These are phyloP conservation scores for Vombatus ursinus DNA, from an alignment of 2,113 vertebrate species.

Conservation along the genomic window DNA sequence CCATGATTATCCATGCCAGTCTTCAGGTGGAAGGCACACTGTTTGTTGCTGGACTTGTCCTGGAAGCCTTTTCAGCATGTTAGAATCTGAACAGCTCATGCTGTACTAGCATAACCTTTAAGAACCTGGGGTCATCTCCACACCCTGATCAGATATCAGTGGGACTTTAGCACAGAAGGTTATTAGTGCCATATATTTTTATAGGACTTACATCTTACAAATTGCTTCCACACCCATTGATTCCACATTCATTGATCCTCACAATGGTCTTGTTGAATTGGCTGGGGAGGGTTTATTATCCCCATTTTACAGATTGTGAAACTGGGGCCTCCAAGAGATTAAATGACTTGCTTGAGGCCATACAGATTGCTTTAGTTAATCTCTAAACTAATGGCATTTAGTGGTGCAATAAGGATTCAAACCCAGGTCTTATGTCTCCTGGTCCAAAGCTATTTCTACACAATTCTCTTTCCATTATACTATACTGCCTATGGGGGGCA, in stretches of 20 bases:
- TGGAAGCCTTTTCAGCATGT: not conserved
- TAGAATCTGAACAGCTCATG: not conserved
- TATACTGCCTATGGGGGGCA: not conserved
- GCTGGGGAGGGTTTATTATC: not conserved
- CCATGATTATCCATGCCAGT: not conserved
- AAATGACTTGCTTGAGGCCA: not conserved
- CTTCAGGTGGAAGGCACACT: not conserved
- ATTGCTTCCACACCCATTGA: not conserved
- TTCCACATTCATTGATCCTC: not conserved
- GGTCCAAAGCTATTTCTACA: not conserved
- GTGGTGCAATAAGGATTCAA: not conserved
- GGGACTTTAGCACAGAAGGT: not conserved
- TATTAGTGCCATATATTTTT: not conserved
- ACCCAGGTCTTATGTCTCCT: not conserved
- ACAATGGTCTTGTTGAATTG: not conserved
- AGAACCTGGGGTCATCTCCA: not conserved
- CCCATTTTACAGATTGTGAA: not conserved
- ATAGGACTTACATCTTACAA: not conserved
- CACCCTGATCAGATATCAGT: not conserved
- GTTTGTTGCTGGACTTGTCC: not conserved
- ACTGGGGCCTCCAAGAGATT: not conserved
- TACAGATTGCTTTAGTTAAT: not conserved
- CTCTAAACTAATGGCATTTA: not conserved
- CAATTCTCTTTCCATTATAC: not conserved
- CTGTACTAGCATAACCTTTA: not conserved